Percentiles rank a stretch among this genome's conserved stretches.
phyloP scores from a whole-genome alignment of 1,140 invertebrate species.

The Chelonus insularis region DNA sequence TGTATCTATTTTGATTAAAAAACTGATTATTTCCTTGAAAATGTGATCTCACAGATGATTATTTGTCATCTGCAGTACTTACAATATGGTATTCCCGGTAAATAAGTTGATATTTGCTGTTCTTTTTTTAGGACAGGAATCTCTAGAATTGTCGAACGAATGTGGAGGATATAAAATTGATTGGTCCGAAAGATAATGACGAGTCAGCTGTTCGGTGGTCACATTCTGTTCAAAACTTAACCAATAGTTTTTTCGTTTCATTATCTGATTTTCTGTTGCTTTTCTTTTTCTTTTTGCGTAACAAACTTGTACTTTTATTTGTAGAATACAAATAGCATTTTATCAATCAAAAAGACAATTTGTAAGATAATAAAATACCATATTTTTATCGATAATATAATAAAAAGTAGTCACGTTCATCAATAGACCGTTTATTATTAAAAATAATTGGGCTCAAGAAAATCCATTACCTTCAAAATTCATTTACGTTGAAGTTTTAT shows the following conservation, averaged over 20 bases:
- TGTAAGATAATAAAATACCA: no score
- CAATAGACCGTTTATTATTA: no score
- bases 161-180: conserved; percentile 37
- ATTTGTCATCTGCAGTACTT: background rate
- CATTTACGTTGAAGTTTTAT: no score
- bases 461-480: no score
- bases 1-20: no score
- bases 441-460: no score
- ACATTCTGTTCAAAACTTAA: conserved; percentile 33
- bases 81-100: background rate
- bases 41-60: background rate
- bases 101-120: conserved; percentile 9
- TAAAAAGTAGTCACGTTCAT: no score
- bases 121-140: conserved; percentile 37
- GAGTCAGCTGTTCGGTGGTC: conserved; percentile 35
- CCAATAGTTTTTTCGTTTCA: background rate
- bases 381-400: no score
- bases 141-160: conserved; percentile 47
- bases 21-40: no score
- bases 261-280: conserved; percentile 10
- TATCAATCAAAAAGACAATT: no score
- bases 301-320: no score
- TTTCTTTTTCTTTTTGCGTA: background rate
- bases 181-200: conserved; percentile 40
- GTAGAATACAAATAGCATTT: no score